These are phyloP conservation scores for Protosalanx chinensis DNA, from an alignment of 2,797 vertebrate species.

Conservation along the genomic window DNA sequence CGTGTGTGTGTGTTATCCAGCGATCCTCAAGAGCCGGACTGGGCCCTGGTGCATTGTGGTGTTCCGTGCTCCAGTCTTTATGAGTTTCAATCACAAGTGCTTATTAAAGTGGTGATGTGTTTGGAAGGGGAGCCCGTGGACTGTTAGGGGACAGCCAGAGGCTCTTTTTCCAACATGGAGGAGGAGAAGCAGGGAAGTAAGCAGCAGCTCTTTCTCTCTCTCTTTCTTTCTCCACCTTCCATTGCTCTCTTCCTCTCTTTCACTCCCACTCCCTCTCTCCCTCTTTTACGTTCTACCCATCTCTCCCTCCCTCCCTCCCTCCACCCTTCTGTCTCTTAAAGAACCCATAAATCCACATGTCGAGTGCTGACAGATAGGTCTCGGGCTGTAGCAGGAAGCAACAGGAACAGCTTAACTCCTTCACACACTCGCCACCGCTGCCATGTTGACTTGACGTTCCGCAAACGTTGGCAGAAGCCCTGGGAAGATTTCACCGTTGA, in stretches of 20 bases:
- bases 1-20: not conserved
- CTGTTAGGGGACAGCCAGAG: slow-evolving; percentile 45
- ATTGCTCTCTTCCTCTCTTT: too few species aligned
- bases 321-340: slow-evolving; percentile 64
- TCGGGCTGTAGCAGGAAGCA: slow-evolving; percentile 70
- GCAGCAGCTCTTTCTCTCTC: not conserved
- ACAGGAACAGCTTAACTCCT: slow-evolving; percentile 73
- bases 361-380: slow-evolving; percentile 80
- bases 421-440: slow-evolving; percentile 11
- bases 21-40: not conserved
- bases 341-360: slow-evolving; percentile 81
- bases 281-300: slow-evolving; percentile 1
- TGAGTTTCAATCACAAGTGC: slow-evolving; percentile 78
- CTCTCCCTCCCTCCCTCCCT: not conserved
- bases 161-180: slow-evolving; percentile 76
- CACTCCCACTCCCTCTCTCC: not conserved
- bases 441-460: not conserved
- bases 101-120: slow-evolving; percentile 74
- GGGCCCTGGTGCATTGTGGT: not conserved
- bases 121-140: slow-evolving; percentile 64
- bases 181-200: slow-evolving; percentile 41
- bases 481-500: too few species aligned
- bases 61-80: slow-evolving; percentile 21
- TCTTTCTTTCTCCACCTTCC: too few species aligned
- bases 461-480: not conserved